Evolutionary conservation across 2,113 vertebrate species (phyloP), one percentile per base, ranked within the genome.

Genomic region (Synchiropus splendidus): DNA sequence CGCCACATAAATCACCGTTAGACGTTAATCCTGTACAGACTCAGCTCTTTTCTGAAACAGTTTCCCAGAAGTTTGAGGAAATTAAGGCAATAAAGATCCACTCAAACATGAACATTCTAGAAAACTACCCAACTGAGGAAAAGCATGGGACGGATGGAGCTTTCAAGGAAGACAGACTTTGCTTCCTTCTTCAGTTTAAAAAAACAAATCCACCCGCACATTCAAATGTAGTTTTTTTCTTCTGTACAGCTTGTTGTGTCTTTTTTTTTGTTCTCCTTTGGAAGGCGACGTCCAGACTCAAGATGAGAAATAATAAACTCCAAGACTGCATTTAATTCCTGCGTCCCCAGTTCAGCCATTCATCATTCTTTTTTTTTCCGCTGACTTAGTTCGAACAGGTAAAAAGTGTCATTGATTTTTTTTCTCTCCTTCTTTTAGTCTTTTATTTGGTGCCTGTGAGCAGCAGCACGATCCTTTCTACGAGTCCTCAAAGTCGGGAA

Each of bases 51-150:
- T 27, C 21, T 27, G 64, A 78, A 77, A 71, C 36, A 47, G 57
- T 66, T 57, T 40, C 14, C 88, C 84, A 84, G 86, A 89, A 85
- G 76, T 90, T 88, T 73, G 88, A 90, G 87, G 91, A 96, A 97
- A 96, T 96, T 98, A 98, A 98, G 94, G 92, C 94, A 95, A 94
- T 90, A 92, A 94, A 92, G 89, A 94, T 89, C 89, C 87, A 87
- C 86, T 86, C 90, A 92, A 92, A 87, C 87, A 88, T 86, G 89
- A 81, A 89, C 87, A 89, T 89, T 88, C 84, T 92, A 89, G 59
- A 80, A 91, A 90, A 89, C 80, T 83, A 88, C 86, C 70, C 56
- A 83, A 87, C 87, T 75, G 78, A 86, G 78, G 83, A 88, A 76
- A 85, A 88, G 67, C 82, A 42, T 68, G 64, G 71, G 88, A 81